Evolutionary conservation across 35 echinoderm and acorn worm genomes (phyloP), one percentile per base, ranked within the genome.

Genomic region (Lytechinus pictus): DNA sequence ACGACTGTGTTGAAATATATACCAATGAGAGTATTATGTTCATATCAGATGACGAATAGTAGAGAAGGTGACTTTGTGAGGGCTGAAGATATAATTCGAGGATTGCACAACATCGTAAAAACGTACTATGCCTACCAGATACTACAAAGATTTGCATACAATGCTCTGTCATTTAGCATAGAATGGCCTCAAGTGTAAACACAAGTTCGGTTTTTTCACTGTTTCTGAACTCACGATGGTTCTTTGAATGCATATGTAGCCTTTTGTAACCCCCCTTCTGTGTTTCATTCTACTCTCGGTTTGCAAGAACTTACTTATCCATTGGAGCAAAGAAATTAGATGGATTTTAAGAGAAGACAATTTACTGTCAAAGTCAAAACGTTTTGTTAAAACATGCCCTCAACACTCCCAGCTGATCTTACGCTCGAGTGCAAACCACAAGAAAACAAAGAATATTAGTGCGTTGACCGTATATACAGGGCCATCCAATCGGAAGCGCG

Each of bases 341-440:
- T 44, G 2, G 33, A 44, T 44, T 24, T 79, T n/a, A 79, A 79
- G 66, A 79, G 33, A 44, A 44, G 2, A 44, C 33, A 44, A 44
- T 44, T 44, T 44, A 79, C n/a, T 79, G 66, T 79, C 66, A 79
- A 79, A 79, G 66, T 79, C 66, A 79, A 79, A 79, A 79, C 66
- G n/a, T 1, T 24, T 79, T 58, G 8, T 58, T 8, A 79, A 24
- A 24, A 79, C 66, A 24, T n/a, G 66, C 19, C 66, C 66, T 79
- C 66, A 4, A 8, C 19, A 6, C 16, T 24, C 7, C 6, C 16
- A 79, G 66, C 66, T 79, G 66, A 79, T 79, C 66, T 79, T 79
- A 79, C 66, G 66, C 66, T 79, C 66, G 19, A 79, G 66, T 3
- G 6, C 66, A 79, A 79, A 79, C 66, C 2, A n/a, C 61, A 24